Percentiles rank a stretch among this genome's conserved stretches.
Evolutionary conservation across 2,113 vertebrate genomes (phyloP).

Genomic region (Trogon melanurus): DNA sequence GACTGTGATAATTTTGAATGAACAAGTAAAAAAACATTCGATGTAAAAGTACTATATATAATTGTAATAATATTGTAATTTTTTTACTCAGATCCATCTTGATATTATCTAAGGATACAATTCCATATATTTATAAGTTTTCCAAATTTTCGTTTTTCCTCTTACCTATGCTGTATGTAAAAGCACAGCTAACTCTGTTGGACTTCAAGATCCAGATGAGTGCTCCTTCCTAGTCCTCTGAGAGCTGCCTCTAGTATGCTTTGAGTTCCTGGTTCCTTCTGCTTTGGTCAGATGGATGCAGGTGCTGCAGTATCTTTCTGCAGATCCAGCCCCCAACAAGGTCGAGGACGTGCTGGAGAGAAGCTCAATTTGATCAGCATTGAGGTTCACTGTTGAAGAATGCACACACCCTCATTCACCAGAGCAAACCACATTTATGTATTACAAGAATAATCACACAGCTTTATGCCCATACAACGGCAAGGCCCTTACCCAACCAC

Average conservation of each 20-base stretch:
- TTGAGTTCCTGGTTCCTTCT: not conserved
- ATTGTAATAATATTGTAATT: not conserved
- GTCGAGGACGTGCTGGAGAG: not conserved
- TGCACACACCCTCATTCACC: not conserved
- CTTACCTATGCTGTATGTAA: not conserved
- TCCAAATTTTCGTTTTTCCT: not conserved
- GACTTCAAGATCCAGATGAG: not conserved
- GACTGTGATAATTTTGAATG: not conserved
- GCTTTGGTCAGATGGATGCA: not conserved
- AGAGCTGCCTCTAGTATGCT: accelerated
- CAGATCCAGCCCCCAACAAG: not conserved
- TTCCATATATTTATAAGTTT: not conserved
- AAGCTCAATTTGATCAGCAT: not conserved
- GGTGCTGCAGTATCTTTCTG: not conserved
- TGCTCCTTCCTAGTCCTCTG: not conserved
- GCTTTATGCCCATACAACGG: not conserved
- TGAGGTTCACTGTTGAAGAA: not conserved
- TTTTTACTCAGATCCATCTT: not conserved
- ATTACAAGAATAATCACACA: not conserved
- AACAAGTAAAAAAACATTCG: not conserved
- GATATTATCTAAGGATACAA: not conserved
- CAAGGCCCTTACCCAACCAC: too few relatives aligned
- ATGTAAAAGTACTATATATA: not conserved
- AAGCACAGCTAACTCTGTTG: not conserved
- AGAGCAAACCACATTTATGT: not conserved